phyloP scores from a whole-genome alignment of 1,140 invertebrate species.

The Conus ventricosus region DNA sequence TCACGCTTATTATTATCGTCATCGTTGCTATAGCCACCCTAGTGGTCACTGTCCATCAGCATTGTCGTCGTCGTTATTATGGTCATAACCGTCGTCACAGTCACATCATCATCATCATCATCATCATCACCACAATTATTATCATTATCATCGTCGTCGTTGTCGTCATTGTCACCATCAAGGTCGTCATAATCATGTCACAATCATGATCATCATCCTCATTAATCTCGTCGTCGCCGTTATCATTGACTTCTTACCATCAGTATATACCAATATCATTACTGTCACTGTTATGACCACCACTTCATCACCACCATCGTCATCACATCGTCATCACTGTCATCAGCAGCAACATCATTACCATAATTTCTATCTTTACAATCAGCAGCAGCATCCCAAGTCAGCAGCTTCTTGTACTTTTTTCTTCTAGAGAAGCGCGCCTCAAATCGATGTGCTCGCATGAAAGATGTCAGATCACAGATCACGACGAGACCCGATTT shows the following conservation, averaged over 20 bases:
- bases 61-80: slow-evolving; percentile 21
- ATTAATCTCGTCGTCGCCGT: background rate
- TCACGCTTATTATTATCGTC: background rate
- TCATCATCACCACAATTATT: background rate
- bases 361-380: no score
- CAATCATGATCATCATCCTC: slow-evolving; percentile 4
- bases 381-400: no score
- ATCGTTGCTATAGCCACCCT: no score
- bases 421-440: no score
- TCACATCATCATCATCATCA: slow-evolving; percentile 12
- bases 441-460: no score
- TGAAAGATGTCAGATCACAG: no score
- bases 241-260: background rate
- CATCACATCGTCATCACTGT: slow-evolving; percentile 6
- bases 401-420: no score
- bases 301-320: slow-evolving; percentile 1
- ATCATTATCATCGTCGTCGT: slow-evolving; percentile 16
- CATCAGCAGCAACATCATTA: background rate
- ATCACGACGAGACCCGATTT: no score
- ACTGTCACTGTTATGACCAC: no score
- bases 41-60: background rate
- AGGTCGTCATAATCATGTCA: background rate
- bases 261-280: background rate
- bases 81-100: no score
- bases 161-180: background rate